A percentile compares a stretch with the other conserved stretches of the same genome.
phyloP scores from a whole-genome alignment of 2,888 invertebrate species.

The Aspidapion aeneum region DNA sequence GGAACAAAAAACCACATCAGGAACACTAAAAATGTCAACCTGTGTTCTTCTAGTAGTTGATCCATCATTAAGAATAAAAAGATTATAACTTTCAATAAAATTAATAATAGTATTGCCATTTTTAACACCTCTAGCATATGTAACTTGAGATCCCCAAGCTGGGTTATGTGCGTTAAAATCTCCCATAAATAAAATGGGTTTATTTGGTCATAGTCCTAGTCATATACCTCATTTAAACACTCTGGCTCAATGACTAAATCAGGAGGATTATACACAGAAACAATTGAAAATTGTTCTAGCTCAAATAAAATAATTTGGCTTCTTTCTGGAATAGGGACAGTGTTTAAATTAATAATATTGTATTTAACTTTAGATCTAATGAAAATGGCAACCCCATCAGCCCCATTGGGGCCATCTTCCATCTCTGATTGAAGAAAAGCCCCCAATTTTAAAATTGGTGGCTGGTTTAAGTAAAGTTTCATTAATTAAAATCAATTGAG shows the following conservation, averaged over 20 bases:
- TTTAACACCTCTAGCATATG: neutral
- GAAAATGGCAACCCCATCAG: neutral
- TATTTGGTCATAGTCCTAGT: neutral
- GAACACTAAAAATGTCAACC: neutral
- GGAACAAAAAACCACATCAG: neutral
- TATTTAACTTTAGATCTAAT: neutral
- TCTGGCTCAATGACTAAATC: neutral
- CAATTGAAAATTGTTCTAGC: neutral
- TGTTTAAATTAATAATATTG: neutral
- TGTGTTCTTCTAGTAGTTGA: neutral
- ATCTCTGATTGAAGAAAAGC: neutral
- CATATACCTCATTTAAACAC: neutral
- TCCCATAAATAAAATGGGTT: neutral
- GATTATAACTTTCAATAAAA: neutral
- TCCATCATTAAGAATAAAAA: neutral
- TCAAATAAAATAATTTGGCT: neutral
- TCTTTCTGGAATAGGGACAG: neutral
- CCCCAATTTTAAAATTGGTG: neutral
- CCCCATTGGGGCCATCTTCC: neutral
- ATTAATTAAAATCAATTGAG: neutral
- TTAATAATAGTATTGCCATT: neutral
- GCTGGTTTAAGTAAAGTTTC: neutral
- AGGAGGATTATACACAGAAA: neutral
- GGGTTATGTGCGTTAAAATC: slow-evolving; percentile 2
- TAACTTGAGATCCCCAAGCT: neutral